Base-by-base conservation (phyloP, 92 coral and sea anemone genomes). In the Bergia sp. region DNA sequence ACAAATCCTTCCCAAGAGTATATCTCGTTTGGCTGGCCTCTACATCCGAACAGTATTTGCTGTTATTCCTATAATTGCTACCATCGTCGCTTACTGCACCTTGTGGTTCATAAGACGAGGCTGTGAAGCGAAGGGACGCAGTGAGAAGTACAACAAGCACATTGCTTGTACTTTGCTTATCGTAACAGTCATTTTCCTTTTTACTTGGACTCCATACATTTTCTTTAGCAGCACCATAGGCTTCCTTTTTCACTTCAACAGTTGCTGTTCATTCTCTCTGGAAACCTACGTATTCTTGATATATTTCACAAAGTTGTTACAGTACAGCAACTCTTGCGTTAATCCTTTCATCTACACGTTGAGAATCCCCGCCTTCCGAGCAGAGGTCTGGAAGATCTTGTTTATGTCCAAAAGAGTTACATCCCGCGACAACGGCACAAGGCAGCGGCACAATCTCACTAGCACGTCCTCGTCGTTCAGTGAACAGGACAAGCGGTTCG, bases 291-390 rank as follows among this genome's bases (percentile, higher is more conserved):
- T 53, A 39, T 37, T 7, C 12, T 72, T 57, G 43, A 7, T 37
- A 16, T 80, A 80, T 47, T 16, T 80, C 0, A 37, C 72, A 15
- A 80, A 80, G 67, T 38, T 80, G 44, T 41, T 80, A 8, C 85
- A 80, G 71, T 80, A 80, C 72, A 55, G 69, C 44, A 80, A 80
- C 43, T 80, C 85, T 2, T 80, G 85, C 36, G 85, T 57, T 5
- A 80, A 80, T 18, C 85, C 85, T 5, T 80, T 80, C 37, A 80
- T 80, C 13, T 80, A 80, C 72, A 80, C 85, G 4, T 80, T 80
- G 69, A 80, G 69, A 21, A 80, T 80, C 16, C 85, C 85, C 1
- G 85, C 72, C 0, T 80, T 80, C 47, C 85, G 73, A 9, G 47
- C 10, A 11, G 85, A 80, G 72, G n/a, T 50, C 36, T 80, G 58